Evolutionary conservation across 2,113 vertebrate species (phyloP).

Genomic region (Toxotes jaculatrix): DNA sequence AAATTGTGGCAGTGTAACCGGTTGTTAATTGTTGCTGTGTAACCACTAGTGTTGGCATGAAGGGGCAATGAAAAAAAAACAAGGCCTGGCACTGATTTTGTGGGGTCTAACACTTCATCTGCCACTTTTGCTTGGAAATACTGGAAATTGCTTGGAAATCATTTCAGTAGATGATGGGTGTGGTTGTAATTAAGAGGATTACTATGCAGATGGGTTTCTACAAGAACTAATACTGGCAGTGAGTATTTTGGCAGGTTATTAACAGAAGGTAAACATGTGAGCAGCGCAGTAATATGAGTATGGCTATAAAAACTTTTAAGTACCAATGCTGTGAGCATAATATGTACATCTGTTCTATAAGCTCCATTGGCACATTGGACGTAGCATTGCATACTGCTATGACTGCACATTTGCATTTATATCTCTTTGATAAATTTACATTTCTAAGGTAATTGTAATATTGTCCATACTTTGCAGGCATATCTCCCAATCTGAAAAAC

Average conservation of each 20-base stretch:
- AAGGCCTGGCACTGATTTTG: conserved; percentile 6
- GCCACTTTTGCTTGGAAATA: neutral
- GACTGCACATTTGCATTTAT: neutral
- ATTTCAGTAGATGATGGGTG: neutral
- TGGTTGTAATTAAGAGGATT: neutral
- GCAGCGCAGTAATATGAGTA: neutral
- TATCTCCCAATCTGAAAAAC: neutral
- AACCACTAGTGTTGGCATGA: conserved; percentile 15
- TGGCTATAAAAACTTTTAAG: neutral
- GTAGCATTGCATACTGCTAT: neutral
- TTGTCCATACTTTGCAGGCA: neutral
- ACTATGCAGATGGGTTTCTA: neutral
- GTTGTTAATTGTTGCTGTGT: conserved; percentile 22
- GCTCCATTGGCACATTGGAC: neutral
- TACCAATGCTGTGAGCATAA: neutral
- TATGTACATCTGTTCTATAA: neutral
- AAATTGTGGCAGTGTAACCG: neutral
- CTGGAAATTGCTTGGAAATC: neutral
- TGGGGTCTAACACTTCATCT: conserved; percentile 4
- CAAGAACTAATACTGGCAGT: neutral
- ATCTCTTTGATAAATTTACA: neutral
- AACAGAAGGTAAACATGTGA: neutral
- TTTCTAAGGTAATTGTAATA: neutral
- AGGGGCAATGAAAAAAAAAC: neutral
- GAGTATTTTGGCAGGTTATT: neutral